Base-by-base conservation (phyloP, 2,888 invertebrate genomes). In the Galeruca laticollis region DNA sequence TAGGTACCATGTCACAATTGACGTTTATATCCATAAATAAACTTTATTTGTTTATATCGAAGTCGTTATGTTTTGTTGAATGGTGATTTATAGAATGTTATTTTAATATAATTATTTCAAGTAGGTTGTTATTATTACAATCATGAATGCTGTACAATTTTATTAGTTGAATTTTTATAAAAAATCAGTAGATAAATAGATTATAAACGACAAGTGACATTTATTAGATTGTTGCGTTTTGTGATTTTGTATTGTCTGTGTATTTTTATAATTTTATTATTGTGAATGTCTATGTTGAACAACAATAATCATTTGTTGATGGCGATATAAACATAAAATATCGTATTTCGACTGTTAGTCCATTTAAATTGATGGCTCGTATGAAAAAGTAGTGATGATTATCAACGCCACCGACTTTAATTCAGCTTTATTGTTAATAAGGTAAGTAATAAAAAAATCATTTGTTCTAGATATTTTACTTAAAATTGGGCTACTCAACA, bases 321-420 rank as follows among this genome's bases (percentile, higher is more conserved):
- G 37, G 54, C 11, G 35, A 20, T 59, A 49, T 66, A 66, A 49
- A 59, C 47, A 59, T n/a, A 13, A 54, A 59, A 35, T 66, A 33
- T 57, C 56, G 37, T 5, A 66, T 66, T 49, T 47, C 26, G 56
- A 6, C 21, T 35, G 35, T 26, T 33, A 33, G 57, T 65, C 65
- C 65, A 57, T 65, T 57, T 65, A 65, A 26, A 47, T 66, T 64
- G 35, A 76, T 78, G 77, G 77, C 72, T 52, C 73, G 69, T 66
- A 71, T 68, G 60, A 69, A 75, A 75, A 73, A 72, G 73, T 75
- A 80, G 82, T 81, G 75, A 82, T 82, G 82, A 73, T 75, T 77
- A 73, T 76, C 68, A 71, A 74, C 74, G 75, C 71, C 72, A 74
- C 72, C 61, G 70, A 71, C 60, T 61, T 65, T 57, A 71, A 56